Evolutionary conservation across 92 coral and sea anemone species (phyloP).

Genomic region (Epizoanthus stellaris): DNA sequence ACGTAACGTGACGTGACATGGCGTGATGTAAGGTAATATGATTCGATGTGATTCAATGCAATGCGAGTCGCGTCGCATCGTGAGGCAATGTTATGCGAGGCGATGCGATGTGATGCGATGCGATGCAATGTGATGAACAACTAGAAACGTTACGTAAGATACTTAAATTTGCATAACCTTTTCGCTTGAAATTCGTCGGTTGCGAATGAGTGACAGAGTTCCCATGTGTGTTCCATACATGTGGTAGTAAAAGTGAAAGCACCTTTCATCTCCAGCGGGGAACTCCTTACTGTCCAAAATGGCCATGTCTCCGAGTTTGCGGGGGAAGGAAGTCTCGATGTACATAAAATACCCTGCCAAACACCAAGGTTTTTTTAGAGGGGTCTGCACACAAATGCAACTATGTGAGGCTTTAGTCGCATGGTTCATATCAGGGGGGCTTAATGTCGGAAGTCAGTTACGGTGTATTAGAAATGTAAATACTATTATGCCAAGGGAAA

Average conservation of each 20-base stretch:
- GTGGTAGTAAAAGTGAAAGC: slow-evolving; percentile 89
- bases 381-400: background rate
- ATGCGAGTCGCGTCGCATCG: too few species aligned
- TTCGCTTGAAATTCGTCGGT: background rate
- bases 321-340: slow-evolving; percentile 86
- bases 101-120: background rate
- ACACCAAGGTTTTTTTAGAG: too few species aligned
- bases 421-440: too few species aligned
- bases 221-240: slow-evolving; percentile 83
- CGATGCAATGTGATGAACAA: background rate
- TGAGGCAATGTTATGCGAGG: too few species aligned
- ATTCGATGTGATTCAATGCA: too few species aligned
- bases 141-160: background rate
- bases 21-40: too few species aligned
- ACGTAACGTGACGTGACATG: too few species aligned
- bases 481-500: too few species aligned
- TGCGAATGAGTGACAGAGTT: slow-evolving; percentile 25
- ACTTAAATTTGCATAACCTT: background rate
- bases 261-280: slow-evolving; percentile 60
- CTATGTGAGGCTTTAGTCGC: background rate
- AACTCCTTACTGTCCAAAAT: slow-evolving; percentile 71
- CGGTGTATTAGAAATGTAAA: too few species aligned
- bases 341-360: slow-evolving; percentile 79
- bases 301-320: slow-evolving; percentile 68
- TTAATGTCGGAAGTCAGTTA: too few species aligned